Percentiles rank a stretch among this genome's conserved stretches.
Evolutionary conservation across 2,113 vertebrate genomes (phyloP).

Genomic region (Neogale vison): DNA sequence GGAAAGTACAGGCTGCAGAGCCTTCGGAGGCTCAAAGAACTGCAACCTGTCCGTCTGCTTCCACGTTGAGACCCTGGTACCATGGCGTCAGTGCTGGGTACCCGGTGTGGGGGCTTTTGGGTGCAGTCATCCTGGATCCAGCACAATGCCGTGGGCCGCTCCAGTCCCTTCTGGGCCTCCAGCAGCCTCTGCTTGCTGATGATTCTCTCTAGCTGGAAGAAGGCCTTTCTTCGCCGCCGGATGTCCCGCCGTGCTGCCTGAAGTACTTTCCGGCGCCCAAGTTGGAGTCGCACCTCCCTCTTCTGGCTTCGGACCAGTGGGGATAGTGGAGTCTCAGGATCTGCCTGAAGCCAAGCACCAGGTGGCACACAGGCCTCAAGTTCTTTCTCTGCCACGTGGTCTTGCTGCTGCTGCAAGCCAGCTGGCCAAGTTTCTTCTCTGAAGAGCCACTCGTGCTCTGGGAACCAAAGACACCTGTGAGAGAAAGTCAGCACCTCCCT

Average conservation of each 20-base stretch:
- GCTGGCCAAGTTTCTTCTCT: slow-evolving; percentile 87
- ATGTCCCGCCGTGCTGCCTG: slow-evolving; percentile 87
- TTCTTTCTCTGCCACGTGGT: slow-evolving; percentile 88
- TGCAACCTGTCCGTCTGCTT: slow-evolving; percentile 47
- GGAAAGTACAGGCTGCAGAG: slow-evolving; percentile 76
- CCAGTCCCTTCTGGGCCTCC: slow-evolving; percentile 91
- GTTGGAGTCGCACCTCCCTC: slow-evolving; percentile 88
- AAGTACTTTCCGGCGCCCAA: slow-evolving; percentile 86
- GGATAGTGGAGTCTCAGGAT: slow-evolving; percentile 59
- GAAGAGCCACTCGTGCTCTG: slow-evolving; percentile 93
- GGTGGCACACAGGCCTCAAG: slow-evolving; percentile 59
- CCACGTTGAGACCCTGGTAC: slow-evolving; percentile 10
- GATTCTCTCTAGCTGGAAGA: slow-evolving; percentile 91
- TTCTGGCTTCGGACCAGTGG: slow-evolving; percentile 85
- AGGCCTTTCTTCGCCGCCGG: slow-evolving; percentile 85
- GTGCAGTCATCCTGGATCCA: slow-evolving; percentile 79
- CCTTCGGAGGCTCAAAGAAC: slow-evolving; percentile 70
- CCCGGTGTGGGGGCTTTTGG: slow-evolving; percentile 69
- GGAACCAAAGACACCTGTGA: slow-evolving; percentile 70
- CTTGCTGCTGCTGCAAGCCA: slow-evolving; percentile 78
- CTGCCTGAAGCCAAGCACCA: slow-evolving; percentile 74
- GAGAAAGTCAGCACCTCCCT: slow-evolving; percentile 49
- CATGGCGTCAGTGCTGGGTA: not conserved
- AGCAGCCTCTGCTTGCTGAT: slow-evolving; percentile 90
- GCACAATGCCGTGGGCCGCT: slow-evolving; percentile 86